Evolutionary conservation across 2,888 invertebrate genomes (phyloP).

Genomic region (Polyploca ridens): DNA sequence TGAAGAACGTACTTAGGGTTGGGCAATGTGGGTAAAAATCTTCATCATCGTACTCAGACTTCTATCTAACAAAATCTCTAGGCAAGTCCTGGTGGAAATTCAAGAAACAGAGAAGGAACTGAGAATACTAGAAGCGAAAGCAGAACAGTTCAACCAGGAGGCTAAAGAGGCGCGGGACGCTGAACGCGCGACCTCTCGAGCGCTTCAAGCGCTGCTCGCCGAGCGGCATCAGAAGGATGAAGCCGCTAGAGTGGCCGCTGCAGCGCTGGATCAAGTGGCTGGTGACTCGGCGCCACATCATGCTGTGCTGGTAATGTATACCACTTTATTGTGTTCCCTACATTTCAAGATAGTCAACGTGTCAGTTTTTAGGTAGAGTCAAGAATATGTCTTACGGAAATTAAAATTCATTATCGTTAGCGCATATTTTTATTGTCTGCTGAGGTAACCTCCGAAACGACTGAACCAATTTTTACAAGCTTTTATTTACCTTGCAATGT

Average conservation of each 20-base stretch:
- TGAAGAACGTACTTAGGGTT: background rate
- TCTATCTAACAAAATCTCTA: slow-evolving; percentile 23
- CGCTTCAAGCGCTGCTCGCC: slow-evolving; percentile 58
- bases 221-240: slow-evolving; percentile 55
- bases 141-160: slow-evolving; percentile 59
- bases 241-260: slow-evolving; percentile 54
- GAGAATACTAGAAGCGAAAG: slow-evolving; percentile 53
- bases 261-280: slow-evolving; percentile 49
- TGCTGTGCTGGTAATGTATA: slow-evolving; percentile 55
- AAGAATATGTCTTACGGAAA: too few relatives aligned
- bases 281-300: slow-evolving; percentile 53
- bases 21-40: background rate
- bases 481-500: too few relatives aligned
- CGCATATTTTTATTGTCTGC: too few relatives aligned
- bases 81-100: slow-evolving; percentile 67
- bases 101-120: slow-evolving; percentile 55
- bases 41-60: background rate
- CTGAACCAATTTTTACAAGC: too few relatives aligned
- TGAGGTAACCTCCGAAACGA: too few relatives aligned
- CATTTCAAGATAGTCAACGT: too few relatives aligned
- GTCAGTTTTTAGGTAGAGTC: too few relatives aligned
- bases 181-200: slow-evolving; percentile 60
- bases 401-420: too few relatives aligned
- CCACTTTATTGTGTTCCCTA: too few relatives aligned
- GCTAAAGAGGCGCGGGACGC: slow-evolving; percentile 60